These are phyloP conservation scores for Stenolophus ochropezus DNA, from an alignment of 2,888 invertebrate genomes.

Conservation along the genomic window DNA sequence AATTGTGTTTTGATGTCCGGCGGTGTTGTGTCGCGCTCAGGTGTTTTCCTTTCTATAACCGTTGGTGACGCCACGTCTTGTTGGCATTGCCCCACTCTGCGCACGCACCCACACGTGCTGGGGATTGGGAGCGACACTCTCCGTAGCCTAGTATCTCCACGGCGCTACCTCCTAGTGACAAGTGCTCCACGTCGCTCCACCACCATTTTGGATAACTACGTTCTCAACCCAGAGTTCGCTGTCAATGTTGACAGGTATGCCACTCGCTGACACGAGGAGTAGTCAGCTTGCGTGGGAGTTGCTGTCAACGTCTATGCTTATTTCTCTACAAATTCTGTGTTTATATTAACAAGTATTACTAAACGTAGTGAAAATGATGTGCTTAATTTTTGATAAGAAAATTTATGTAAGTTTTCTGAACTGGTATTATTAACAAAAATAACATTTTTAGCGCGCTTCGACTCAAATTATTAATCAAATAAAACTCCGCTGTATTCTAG, in stretches of 20 bases:
- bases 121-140: constrained; percentile 16
- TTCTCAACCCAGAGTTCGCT: constrained; percentile 69
- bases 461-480: too few relatives aligned
- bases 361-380: too few relatives aligned
- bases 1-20: too few relatives aligned
- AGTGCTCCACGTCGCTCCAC: constrained; percentile 15
- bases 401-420: too few relatives aligned
- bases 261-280: background rate
- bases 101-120: constrained; percentile 42
- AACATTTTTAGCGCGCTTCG: too few relatives aligned
- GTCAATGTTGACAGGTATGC: constrained; percentile 71
- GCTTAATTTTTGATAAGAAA: too few relatives aligned
- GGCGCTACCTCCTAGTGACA: background rate
- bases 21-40: background rate
- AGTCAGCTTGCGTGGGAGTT: too few relatives aligned
- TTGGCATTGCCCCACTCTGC: constrained; percentile 47
- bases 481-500: too few relatives aligned
- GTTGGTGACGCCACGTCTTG: constrained; percentile 55
- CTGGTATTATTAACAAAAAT: too few relatives aligned
- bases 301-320: too few relatives aligned
- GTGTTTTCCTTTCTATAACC: constrained; percentile 49
- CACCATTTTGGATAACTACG: constrained; percentile 65
- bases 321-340: too few relatives aligned
- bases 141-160: constrained; percentile 36
- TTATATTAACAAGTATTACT: too few relatives aligned